Evolutionary conservation across 1,140 invertebrate genomes (phyloP).

Genomic region (Theocolax elegans): DNA sequence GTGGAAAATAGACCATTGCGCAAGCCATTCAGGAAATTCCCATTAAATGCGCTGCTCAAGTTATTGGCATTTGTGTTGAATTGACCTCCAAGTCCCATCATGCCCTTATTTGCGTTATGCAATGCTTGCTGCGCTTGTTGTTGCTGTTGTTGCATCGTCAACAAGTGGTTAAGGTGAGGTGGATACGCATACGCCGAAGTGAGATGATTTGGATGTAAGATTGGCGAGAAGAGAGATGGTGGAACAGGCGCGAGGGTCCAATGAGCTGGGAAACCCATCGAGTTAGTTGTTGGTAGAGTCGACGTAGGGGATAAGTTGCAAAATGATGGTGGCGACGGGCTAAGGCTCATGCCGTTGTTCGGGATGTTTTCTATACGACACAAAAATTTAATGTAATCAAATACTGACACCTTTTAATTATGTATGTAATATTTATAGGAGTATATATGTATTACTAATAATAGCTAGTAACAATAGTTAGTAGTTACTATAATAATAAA

Average conservation of each 20-base stretch:
- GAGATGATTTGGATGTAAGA: constrained; percentile 52
- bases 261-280: constrained; percentile 57
- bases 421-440: no score
- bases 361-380: constrained; percentile 33
- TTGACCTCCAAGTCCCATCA: constrained; percentile 40
- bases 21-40: constrained; percentile 45
- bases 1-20: constrained; percentile 42
- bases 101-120: constrained; percentile 15
- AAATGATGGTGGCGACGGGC: constrained; percentile 42
- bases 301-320: constrained; percentile 57
- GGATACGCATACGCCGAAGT: constrained; percentile 50
- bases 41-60: constrained; percentile 44
- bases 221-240: constrained; percentile 59
- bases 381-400: background rate
- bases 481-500: no score
- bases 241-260: constrained; percentile 54
- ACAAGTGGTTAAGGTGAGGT: constrained; percentile 57
- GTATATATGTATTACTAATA: no score
- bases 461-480: no score
- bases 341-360: constrained; percentile 10
- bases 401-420: no score
- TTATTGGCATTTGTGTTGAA: constrained; percentile 48
- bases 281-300: constrained; percentile 54
- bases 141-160: constrained; percentile 56
- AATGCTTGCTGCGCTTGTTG: constrained; percentile 16